phyloP scores from a whole-genome alignment of 2,113 vertebrate genomes.

The Tachysurus vachellii region DNA sequence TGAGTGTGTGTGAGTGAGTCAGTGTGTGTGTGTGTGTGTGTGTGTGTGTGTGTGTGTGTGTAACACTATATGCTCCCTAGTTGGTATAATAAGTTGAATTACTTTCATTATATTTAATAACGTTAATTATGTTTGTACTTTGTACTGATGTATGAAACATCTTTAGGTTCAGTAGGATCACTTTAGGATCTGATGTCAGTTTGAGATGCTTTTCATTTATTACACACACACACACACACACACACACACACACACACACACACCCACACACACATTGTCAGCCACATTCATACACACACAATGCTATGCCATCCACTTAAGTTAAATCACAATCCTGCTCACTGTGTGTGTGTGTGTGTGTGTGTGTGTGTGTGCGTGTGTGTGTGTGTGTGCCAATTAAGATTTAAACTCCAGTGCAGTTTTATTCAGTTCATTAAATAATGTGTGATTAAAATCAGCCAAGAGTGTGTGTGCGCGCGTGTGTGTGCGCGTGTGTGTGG shows the following conservation, averaged over 20 bases:
- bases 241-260: constrained; percentile 20
- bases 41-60: neutral
- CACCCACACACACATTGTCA: neutral
- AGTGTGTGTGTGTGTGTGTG: too few relatives aligned
- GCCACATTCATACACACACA: neutral
- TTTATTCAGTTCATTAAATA: constrained; percentile 26
- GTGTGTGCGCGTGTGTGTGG: neutral
- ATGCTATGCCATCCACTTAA: neutral
- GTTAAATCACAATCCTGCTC: neutral
- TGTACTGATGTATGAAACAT: neutral
- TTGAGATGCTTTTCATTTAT: neutral
- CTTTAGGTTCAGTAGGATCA: neutral
- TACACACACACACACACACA: constrained; percentile 14
- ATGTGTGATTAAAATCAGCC: neutral
- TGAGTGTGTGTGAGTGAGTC: neutral
- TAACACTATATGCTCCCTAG: neutral
- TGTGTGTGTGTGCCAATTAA: neutral
- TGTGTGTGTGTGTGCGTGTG: constrained; percentile 13
- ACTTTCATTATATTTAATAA: neutral
- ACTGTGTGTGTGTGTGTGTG: neutral
- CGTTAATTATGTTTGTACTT: neutral
- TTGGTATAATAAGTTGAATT: neutral
- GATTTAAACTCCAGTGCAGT: neutral
- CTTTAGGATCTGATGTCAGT: neutral
- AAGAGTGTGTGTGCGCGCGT: neutral